Base-by-base conservation (phyloP, 2,888 invertebrate genomes). In the Nineta flava region DNA sequence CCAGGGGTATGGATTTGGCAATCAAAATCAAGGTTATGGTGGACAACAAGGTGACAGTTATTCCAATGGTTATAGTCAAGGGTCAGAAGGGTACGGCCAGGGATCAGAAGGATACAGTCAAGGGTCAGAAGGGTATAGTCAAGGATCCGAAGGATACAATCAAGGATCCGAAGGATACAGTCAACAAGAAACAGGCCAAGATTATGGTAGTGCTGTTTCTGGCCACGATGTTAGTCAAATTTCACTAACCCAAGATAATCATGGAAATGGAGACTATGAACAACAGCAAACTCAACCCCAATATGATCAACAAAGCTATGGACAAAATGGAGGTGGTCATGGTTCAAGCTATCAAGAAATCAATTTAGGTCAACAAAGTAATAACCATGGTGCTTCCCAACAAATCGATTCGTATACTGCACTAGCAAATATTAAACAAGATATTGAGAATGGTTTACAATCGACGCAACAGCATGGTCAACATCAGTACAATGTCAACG, bases 391-490 rank as follows among this genome's bases (percentile, higher is more conserved):
- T 15, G 34, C 44, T 19, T 35, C 32, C 15, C 44, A 41, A 35
- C 35, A 51, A 49, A 21, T 48, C 47, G 32, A 31, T 43, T 40
- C 31, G 13, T 15, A 52, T 51, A 34, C 48, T 52, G 26, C 41
- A 48, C 9, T 41, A 32, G 15, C 51, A 49, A 34, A 49, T 10
- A 15, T 53, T 46, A 34, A 43, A 43, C 38, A 38, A 12, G 6
- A 12, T 6, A 38, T 38, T 38, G 38, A 38, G 15, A 5, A 38
- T 38, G 15, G 15, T n/a, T 38, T 38, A 38, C 38, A 38, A n/a
- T 13, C n/a, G 4, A 7, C n/a, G 3, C 38, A 38, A 6, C 38
- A 38, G 10, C 32, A 32, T 10, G 38, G 26, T 7, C 26, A 26
- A 7, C 26, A 26, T 7, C 26, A 26, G 7, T 26, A 26, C 26